Conservation (phyloP, 2,113 vertebrate species). For the Guaruba guarouba region DNA sequence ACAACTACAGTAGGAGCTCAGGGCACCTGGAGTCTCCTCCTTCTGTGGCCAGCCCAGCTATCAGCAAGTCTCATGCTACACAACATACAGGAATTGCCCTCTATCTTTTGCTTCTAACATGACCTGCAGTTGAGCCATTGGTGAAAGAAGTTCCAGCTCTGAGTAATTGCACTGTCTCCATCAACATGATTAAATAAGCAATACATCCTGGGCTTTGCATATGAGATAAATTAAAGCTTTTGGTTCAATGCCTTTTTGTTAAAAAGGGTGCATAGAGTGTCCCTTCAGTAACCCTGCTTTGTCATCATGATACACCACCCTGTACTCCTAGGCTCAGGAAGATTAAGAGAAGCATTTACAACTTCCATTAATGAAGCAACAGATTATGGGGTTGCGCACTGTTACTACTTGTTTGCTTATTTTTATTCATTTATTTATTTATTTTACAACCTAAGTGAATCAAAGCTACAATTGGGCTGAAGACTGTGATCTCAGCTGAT, state of each 20-base stretch:
- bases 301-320: conserved; percentile 27
- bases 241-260: conserved; percentile 6
- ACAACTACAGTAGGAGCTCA: not conserved
- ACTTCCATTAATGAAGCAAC: conserved; percentile 26
- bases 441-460: conserved; percentile 18
- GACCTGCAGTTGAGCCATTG: not conserved
- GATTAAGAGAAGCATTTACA: conserved; percentile 45
- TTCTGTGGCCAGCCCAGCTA: not conserved
- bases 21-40: not conserved
- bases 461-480: conserved; percentile 2
- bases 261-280: conserved; percentile 5
- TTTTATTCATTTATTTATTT: conserved; percentile 13
- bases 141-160: not conserved
- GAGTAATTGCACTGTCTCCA: not conserved
- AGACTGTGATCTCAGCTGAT: conserved; percentile 33
- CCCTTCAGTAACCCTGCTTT: conserved; percentile 28
- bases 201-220: not conserved
- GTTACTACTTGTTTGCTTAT: conserved; percentile 35
- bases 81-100: not conserved
- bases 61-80: rapidly evolving
- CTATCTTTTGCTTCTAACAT: not conserved
- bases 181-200: not conserved
- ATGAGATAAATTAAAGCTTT: conserved; percentile 21
- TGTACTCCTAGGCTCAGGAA: not conserved
- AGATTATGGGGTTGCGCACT: conserved; percentile 22